Percentiles rank a stretch among this genome's conserved stretches.
These are phyloP conservation scores for Tapirus terrestris DNA, from an alignment of 2,113 vertebrate genomes.

Conservation along the genomic window DNA sequence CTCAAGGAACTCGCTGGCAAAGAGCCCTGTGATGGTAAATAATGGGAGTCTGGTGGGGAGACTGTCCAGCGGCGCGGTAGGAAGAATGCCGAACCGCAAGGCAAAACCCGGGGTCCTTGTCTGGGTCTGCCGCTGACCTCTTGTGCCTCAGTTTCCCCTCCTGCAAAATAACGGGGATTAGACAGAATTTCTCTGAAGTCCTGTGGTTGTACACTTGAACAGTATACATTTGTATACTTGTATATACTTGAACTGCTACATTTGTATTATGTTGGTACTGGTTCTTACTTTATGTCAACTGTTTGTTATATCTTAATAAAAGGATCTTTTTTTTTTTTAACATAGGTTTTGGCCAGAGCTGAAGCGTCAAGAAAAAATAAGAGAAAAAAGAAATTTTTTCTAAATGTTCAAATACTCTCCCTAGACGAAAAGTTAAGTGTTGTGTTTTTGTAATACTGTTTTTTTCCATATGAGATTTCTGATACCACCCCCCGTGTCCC, in stretches of 20 bases:
- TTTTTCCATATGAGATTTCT: neutral
- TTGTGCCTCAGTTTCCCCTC: neutral
- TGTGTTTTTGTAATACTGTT: neutral
- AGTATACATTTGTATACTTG: too few species aligned
- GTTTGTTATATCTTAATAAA: neutral
- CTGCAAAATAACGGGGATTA: neutral
- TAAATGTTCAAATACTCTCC: constrained; percentile 84
- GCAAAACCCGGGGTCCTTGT: neutral
- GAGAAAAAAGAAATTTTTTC: neutral
- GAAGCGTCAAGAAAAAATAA: neutral
- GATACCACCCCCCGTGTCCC: fast-evolving
- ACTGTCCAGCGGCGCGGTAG: neutral
- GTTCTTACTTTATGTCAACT: neutral
- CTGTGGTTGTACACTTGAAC: neutral
- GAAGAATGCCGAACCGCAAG: neutral
- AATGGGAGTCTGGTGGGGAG: neutral
- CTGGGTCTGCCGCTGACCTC: fast-evolving
- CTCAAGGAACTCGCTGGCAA: neutral
- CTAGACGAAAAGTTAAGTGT: constrained; percentile 86
- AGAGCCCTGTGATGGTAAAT: neutral
- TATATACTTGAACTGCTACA: fast-evolving
- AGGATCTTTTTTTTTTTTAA: neutral
- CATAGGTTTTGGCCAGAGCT: constrained; percentile 80
- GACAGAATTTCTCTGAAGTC: fast-evolving
- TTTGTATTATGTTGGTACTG: neutral